Evolutionary conservation across 2,888 invertebrate species (phyloP).

Genomic region (Phymatocera aterrima): DNA sequence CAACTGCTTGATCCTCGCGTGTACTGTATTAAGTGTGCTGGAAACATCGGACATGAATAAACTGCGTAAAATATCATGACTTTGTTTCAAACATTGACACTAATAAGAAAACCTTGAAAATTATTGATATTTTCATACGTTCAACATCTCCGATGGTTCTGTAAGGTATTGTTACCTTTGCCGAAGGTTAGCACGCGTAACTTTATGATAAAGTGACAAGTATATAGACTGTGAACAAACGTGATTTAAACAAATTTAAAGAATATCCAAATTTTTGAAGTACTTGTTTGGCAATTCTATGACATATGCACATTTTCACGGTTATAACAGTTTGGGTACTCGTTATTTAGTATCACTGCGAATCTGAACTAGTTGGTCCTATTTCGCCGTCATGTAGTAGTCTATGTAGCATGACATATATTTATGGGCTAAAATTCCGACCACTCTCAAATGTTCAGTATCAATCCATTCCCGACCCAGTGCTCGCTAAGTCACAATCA

Average conservation of each 20-base stretch:
- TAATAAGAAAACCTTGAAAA: too few species aligned
- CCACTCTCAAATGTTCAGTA: background rate
- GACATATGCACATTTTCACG: background rate
- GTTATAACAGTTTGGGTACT: background rate
- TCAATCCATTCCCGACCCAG: background rate
- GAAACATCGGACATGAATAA: background rate
- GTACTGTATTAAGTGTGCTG: background rate
- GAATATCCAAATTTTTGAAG: background rate
- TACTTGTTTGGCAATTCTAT: background rate
- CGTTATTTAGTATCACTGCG: background rate
- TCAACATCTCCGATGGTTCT: slow-evolving; percentile 6
- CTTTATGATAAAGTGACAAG: background rate
- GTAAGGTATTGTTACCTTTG: background rate
- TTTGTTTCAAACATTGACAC: background rate
- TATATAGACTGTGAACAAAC: too few species aligned
- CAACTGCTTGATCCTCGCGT: background rate
- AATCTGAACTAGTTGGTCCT: background rate
- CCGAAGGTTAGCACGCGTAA: background rate
- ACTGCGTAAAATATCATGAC: background rate
- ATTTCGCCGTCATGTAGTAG: background rate
- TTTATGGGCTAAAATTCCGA: background rate
- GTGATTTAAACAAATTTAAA: background rate
- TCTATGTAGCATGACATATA: slow-evolving; percentile 4
- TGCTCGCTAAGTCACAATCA: background rate
- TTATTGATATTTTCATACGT: background rate